These are phyloP conservation scores for Drosophila melanica DNA, from an alignment of 1,140 invertebrate genomes.

Conservation along the genomic window DNA sequence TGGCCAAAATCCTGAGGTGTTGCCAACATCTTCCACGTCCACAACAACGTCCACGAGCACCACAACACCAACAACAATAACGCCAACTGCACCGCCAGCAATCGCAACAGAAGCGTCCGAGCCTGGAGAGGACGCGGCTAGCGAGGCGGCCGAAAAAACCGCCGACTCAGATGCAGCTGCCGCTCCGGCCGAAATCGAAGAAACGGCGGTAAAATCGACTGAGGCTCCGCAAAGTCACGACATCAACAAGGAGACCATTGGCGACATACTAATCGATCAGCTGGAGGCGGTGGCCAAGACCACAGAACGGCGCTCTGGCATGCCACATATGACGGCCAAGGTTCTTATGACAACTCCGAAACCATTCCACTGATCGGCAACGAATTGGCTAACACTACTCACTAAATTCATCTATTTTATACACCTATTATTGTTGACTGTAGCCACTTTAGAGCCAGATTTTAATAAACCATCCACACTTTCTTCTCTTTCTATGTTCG, in stretches of 20 bases:
- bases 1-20: slow-evolving; percentile 81
- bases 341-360: slow-evolving; percentile 57
- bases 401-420: slow-evolving; percentile 39
- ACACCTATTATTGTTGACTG: slow-evolving; percentile 1
- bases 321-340: slow-evolving; percentile 65
- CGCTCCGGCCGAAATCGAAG: not conserved
- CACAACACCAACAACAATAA: slow-evolving; percentile 48
- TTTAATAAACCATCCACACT: not conserved
- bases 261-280: slow-evolving; percentile 64
- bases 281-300: slow-evolving; percentile 64
- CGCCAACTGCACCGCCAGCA: slow-evolving; percentile 32
- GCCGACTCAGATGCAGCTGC: not conserved
- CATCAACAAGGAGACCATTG: slow-evolving; percentile 71
- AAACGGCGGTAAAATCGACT: not conserved
- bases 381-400: slow-evolving; percentile 37
- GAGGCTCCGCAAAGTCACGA: slow-evolving; percentile 46
- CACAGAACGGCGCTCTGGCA: slow-evolving; percentile 62
- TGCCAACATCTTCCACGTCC: slow-evolving; percentile 69
- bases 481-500: slow-evolving; percentile 7
- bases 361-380: slow-evolving; percentile 41
- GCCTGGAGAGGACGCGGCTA: not conserved
- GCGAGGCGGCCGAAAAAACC: not conserved
- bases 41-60: slow-evolving; percentile 58
- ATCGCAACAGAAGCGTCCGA: slow-evolving; percentile 13
- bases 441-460: not conserved